These are phyloP conservation scores for Ptychoptera contaminata DNA, from an alignment of 2,888 invertebrate genomes.

Conservation along the genomic window DNA sequence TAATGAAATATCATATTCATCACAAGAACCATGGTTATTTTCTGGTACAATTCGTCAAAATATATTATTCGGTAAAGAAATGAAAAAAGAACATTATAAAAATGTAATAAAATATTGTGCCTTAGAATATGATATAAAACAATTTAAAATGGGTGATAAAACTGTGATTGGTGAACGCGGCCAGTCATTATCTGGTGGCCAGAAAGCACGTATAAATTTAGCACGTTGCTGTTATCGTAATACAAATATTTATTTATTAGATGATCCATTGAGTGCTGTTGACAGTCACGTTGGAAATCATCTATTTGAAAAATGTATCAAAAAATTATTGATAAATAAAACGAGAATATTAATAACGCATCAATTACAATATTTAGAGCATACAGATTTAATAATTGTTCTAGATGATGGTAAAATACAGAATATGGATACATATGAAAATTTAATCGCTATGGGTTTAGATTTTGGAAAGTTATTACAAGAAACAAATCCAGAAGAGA, in stretches of 20 bases:
- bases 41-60: constrained; percentile 39
- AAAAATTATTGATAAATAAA: constrained; percentile 40
- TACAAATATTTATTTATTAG: constrained; percentile 65
- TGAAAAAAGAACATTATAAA: constrained; percentile 36
- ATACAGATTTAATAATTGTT: constrained; percentile 32
- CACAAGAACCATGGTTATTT: constrained; percentile 65
- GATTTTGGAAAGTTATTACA: constrained; percentile 61
- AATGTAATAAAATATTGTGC: constrained; percentile 25
- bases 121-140: constrained; percentile 31
- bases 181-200: constrained; percentile 60
- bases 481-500: constrained; percentile 32
- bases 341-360: constrained; percentile 60
- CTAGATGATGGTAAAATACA: constrained; percentile 14
- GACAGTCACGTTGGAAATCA: constrained; percentile 71
- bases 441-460: constrained; percentile 53
- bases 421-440: constrained; percentile 53
- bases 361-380: constrained; percentile 54
- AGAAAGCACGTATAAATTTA: constrained; percentile 66
- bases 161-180: constrained; percentile 58
- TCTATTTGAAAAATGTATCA: constrained; percentile 47
- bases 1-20: constrained; percentile 44
- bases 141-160: constrained; percentile 35
- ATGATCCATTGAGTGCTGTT: constrained; percentile 74
- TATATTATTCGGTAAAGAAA: constrained; percentile 37
- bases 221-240: constrained; percentile 66